A percentile compares a stretch with the other conserved stretches of the same genome.
phyloP scores from a whole-genome alignment of 2,888 invertebrate genomes.

The Steromphala cineraria region DNA sequence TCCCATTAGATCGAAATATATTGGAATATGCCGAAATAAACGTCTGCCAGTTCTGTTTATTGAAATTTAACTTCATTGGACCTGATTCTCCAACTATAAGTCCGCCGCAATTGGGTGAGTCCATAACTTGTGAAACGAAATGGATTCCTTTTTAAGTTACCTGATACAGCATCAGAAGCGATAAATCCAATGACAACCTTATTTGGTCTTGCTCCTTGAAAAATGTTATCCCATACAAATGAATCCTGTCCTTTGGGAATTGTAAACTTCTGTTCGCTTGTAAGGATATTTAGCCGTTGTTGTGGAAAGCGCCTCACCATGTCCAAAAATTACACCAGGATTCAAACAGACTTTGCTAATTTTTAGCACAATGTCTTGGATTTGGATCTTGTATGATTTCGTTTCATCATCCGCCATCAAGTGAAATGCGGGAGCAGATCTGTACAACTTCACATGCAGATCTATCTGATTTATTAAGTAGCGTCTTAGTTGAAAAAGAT shows the following conservation, averaged over 20 bases:
- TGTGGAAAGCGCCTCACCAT: background rate
- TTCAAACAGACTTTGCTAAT: constrained; percentile 12
- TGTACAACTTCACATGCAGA: constrained; percentile 18
- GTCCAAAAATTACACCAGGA: constrained; percentile 35
- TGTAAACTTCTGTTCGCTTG: background rate
- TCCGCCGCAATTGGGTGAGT: background rate
- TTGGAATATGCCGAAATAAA: background rate
- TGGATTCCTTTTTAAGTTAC: background rate
- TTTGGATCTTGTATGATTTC: background rate
- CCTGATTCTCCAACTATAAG: background rate
- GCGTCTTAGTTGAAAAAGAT: constrained; percentile 23
- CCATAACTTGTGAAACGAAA: background rate
- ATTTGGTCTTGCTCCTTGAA: background rate
- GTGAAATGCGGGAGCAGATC: constrained; percentile 10
- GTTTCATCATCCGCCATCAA: background rate
- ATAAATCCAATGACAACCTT: background rate
- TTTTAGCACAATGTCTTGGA: background rate
- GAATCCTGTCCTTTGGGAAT: background rate
- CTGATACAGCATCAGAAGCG: background rate
- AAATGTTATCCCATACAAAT: background rate
- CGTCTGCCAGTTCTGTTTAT: no score
- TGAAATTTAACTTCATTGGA: no score
- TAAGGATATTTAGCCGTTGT: background rate
- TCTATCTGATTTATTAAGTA: constrained; percentile 27
- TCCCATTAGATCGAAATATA: background rate